These are phyloP conservation scores for Bombus impatiens DNA, from an alignment of 1,140 invertebrate species.

Conservation along the genomic window DNA sequence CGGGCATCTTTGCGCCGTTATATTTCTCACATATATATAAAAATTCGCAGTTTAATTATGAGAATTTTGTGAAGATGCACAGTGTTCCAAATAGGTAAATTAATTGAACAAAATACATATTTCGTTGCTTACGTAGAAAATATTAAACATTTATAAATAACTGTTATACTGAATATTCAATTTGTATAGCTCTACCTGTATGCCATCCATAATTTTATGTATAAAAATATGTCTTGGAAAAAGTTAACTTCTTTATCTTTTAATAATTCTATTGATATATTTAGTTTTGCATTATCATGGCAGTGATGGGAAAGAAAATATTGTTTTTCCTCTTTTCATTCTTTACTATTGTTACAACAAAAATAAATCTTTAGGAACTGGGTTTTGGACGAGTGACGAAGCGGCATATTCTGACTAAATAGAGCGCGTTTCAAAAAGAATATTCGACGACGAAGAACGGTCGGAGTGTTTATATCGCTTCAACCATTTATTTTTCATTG, in stretches of 20 bases:
- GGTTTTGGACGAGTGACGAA: not conserved
- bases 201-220: not conserved
- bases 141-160: not conserved
- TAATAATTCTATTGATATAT: not conserved
- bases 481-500: not conserved
- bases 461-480: not conserved
- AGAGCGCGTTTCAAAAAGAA: not conserved
- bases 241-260: too few species aligned
- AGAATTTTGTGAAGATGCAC: too few species aligned
- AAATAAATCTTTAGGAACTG: not conserved
- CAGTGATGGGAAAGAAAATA: not conserved
- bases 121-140: not conserved
- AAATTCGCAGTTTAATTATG: not conserved
- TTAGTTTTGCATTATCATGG: not conserved
- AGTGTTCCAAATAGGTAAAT: too few species aligned
- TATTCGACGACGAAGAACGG: not conserved
- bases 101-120: not conserved
- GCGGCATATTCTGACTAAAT: not conserved
- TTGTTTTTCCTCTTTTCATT: not conserved
- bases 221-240: too few species aligned
- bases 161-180: not conserved
- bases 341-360: too few species aligned
- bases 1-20: too few species aligned
- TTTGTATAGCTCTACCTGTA: not conserved
- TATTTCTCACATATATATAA: not conserved